Evolutionary conservation across 35 echinoderm and acorn worm genomes (phyloP).

Genomic region (Lytechinus pictus): DNA sequence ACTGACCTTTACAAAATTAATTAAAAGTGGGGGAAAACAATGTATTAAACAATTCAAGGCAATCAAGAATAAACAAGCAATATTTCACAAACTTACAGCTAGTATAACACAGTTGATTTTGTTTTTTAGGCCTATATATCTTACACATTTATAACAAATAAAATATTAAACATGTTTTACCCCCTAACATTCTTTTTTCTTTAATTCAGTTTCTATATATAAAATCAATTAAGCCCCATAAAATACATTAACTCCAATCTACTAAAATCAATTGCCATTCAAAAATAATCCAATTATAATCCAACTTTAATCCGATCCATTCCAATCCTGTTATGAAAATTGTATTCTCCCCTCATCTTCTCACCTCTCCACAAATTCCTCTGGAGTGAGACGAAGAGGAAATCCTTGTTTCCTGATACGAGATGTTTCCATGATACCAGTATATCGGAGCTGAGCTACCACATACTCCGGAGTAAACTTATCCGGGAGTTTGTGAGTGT

Average conservation of each 20-base stretch:
- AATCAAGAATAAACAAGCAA: too few relatives aligned
- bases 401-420: conserved; percentile 81
- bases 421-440: conserved; percentile 93
- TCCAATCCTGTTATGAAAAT: background rate
- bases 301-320: background rate
- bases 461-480: conserved; percentile 96
- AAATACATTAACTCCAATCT: background rate
- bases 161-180: too few relatives aligned
- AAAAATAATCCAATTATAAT: background rate
- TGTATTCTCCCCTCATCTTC: background rate
- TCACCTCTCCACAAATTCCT: conserved; percentile 90
- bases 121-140: too few relatives aligned
- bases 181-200: too few relatives aligned
- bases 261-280: background rate
- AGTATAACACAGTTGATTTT: too few relatives aligned
- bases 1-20: too few relatives aligned
- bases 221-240: background rate
- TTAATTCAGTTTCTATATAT: too few relatives aligned
- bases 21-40: too few relatives aligned
- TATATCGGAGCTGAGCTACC: conserved; percentile 94
- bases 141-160: too few relatives aligned
- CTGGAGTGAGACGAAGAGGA: conserved; percentile 77
- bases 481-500: conserved; percentile 82
- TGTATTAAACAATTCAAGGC: too few relatives aligned
- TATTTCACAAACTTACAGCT: too few relatives aligned